Conservation (phyloP, 2,888 invertebrate genomes). For the Dusona sp. region DNA sequence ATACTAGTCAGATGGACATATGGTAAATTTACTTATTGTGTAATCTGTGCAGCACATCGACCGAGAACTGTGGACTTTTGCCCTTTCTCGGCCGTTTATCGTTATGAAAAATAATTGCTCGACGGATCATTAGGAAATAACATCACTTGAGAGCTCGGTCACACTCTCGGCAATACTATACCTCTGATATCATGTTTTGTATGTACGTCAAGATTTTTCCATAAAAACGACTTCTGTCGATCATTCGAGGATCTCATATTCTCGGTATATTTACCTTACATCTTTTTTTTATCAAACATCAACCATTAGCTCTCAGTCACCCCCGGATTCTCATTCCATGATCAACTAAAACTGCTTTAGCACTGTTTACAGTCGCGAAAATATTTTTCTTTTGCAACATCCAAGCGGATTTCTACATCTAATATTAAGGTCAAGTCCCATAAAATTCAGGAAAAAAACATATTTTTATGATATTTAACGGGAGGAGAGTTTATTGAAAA, state of each 20-base stretch:
- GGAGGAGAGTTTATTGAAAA: not conserved
- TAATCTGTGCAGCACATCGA: not conserved
- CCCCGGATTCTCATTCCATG: not conserved
- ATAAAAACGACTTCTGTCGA: not conserved
- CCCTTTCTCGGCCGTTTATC: not conserved
- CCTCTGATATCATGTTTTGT: not conserved
- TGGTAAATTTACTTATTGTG: constrained; percentile 5
- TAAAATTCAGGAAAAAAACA: not conserved
- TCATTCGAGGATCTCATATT: not conserved
- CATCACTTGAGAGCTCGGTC: not conserved
- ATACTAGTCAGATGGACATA: not conserved
- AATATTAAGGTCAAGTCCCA: not conserved
- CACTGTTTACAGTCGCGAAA: not conserved
- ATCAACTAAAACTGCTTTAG: not conserved
- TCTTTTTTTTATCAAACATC: not conserved
- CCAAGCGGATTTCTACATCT: not conserved
- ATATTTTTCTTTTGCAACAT: not conserved
- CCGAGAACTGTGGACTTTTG: not conserved
- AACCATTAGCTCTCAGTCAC: not conserved
- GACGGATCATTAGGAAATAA: not conserved
- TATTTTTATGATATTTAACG: not conserved
- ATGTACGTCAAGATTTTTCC: not conserved
- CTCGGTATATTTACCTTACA: not conserved
- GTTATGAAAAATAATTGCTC: constrained; percentile 7
- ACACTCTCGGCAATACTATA: constrained; percentile 5